These are phyloP conservation scores for Rhynchophorus ferrugineus DNA, from an alignment of 1,140 invertebrate species.

Conservation along the genomic window DNA sequence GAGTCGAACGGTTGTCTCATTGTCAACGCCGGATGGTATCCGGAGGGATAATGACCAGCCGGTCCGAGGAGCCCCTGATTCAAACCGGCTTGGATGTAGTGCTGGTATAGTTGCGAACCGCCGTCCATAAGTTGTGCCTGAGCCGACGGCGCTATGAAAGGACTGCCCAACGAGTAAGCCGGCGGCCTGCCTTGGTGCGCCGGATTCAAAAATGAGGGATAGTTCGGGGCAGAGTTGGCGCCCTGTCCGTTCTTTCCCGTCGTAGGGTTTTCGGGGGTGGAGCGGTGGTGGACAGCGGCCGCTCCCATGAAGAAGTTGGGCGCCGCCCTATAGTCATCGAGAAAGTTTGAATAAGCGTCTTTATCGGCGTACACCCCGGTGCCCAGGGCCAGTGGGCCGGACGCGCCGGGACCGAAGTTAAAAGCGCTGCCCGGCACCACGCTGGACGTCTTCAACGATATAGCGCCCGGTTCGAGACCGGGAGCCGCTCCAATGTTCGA, in stretches of 20 bases:
- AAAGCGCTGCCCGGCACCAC: constrained; percentile 62
- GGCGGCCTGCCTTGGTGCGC: constrained; percentile 36
- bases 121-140: constrained; percentile 43
- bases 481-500: constrained; percentile 40
- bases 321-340: constrained; percentile 54
- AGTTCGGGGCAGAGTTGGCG: background rate
- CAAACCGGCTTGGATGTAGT: constrained; percentile 54
- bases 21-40: constrained; percentile 52
- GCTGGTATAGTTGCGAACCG: constrained; percentile 58
- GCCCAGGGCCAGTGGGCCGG: constrained; percentile 41
- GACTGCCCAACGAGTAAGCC: constrained; percentile 43
- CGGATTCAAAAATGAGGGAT: constrained; percentile 16
- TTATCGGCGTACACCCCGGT: constrained; percentile 50
- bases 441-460: constrained; percentile 50
- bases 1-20: constrained; percentile 61
- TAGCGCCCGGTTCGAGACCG: constrained; percentile 47
- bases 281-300: constrained; percentile 42
- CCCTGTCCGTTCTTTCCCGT: constrained; percentile 9
- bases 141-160: constrained; percentile 44
- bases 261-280: constrained; percentile 7
- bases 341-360: constrained; percentile 47
- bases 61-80: constrained; percentile 49
- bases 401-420: constrained; percentile 55
- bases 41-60: constrained; percentile 50
- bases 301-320: constrained; percentile 50